Evolutionary conservation across 2,888 invertebrate species (phyloP).

Genomic region (Stenichneumon culpator): DNA sequence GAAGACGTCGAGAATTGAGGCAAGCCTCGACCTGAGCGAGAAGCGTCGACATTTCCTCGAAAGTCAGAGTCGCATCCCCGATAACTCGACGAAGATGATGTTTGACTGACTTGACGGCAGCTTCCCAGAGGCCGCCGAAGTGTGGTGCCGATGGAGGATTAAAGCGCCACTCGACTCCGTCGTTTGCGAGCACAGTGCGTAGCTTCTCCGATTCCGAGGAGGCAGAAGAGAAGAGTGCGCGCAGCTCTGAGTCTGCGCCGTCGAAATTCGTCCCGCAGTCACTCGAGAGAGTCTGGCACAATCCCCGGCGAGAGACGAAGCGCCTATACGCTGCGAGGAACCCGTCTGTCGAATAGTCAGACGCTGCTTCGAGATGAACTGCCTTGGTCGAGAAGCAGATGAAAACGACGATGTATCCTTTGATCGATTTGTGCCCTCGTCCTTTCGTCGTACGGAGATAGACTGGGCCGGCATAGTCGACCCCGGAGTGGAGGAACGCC

Average conservation of each 20-base stretch:
- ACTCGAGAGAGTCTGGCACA: neutral
- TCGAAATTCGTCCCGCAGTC: conserved; percentile 52
- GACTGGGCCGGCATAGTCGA: conserved; percentile 46
- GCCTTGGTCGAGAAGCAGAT: conserved; percentile 68
- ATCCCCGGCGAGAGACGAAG: conserved; percentile 18
- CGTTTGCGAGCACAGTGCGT: neutral
- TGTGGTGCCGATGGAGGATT: conserved; percentile 35
- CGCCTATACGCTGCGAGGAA: conserved; percentile 43
- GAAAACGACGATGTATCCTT: conserved; percentile 9
- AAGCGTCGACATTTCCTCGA: neutral
- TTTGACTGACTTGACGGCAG: conserved; percentile 29
- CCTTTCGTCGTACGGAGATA: neutral
- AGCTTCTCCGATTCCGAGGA: no score
- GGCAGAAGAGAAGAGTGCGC: neutral
- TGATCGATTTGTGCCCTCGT: neutral
- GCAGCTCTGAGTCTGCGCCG: conserved; percentile 24
- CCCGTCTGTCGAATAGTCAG: conserved; percentile 16
- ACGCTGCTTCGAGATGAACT: conserved; percentile 35
- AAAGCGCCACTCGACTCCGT: conserved; percentile 5
- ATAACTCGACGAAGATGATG: neutral
- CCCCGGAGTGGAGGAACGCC: conserved; percentile 10
- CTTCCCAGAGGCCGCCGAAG: conserved; percentile 9
- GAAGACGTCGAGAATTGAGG: neutral
- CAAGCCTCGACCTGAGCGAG: conserved; percentile 11
- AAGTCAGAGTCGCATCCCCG: conserved; percentile 6